A percentile compares a stretch with the other conserved stretches of the same genome.
Evolutionary conservation across 2,113 vertebrate species (phyloP).

Genomic region (Erythrolamprus reginae): DNA sequence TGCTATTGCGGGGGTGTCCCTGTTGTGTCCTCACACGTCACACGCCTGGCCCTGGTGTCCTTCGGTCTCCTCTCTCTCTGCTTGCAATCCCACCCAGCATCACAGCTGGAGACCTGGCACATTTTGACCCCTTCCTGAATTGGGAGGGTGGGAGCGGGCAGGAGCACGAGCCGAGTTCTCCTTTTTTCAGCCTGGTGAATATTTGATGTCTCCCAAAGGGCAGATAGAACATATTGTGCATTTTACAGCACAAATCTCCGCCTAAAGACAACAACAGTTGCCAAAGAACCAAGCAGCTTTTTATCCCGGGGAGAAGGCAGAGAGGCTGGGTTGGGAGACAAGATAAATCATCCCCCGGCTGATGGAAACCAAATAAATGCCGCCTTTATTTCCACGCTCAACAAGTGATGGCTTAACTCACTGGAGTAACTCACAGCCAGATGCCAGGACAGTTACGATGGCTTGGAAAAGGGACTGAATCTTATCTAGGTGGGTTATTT

Average conservation of each 20-base stretch:
- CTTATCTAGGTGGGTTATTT: too few relatives aligned
- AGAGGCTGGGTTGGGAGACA: background rate
- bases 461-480: background rate
- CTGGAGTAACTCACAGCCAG: background rate
- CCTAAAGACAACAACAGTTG: conserved; percentile 53
- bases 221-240: conserved; percentile 70
- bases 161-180: background rate
- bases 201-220: conserved; percentile 67
- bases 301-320: background rate
- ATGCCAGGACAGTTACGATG: background rate
- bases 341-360: background rate
- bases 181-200: conserved; percentile 58
- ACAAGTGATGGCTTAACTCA: background rate
- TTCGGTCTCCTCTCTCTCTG: background rate
- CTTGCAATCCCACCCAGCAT: too few relatives aligned
- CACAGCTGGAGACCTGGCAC: rapidly evolving
- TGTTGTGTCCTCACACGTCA: rapidly evolving
- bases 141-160: rapidly evolving
- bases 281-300: conserved; percentile 40
- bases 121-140: background rate
- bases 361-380: background rate
- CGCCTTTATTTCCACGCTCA: background rate
- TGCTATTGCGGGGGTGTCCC: background rate
- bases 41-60: rapidly evolving
- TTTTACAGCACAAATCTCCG: conserved; percentile 64